Conservation (phyloP, 1,140 invertebrate species). For the Hyphantria cunea region DNA sequence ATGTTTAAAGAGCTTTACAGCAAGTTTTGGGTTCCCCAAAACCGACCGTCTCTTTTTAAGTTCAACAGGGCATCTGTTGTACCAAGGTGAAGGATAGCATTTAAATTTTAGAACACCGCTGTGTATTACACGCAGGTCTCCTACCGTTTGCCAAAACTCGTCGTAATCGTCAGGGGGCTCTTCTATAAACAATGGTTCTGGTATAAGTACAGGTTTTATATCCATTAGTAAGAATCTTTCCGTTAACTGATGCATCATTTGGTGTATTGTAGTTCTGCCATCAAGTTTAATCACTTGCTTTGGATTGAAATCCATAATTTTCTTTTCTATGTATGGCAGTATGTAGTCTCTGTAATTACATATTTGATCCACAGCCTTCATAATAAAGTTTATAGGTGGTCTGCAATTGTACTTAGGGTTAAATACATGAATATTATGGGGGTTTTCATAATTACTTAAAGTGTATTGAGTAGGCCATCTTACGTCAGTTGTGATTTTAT, state of each 20-base stretch:
- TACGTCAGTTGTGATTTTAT: conserved; percentile 42
- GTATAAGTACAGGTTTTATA: conserved; percentile 70
- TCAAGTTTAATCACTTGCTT: conserved; percentile 82
- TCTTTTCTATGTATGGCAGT: conserved; percentile 71
- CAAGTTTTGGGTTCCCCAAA: conserved; percentile 75
- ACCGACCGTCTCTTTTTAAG: conserved; percentile 73
- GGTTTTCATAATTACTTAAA: conserved; percentile 46
- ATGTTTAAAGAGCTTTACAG: conserved; percentile 83
- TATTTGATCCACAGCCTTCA: conserved; percentile 66
- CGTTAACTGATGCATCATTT: conserved; percentile 76
- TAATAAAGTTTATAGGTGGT: conserved; percentile 72
- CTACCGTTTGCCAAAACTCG: conserved; percentile 65
- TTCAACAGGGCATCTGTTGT: conserved; percentile 83
- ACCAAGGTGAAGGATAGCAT: conserved; percentile 79
- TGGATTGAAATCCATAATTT: conserved; percentile 77
- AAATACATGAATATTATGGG: conserved; percentile 47
- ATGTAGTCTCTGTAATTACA: conserved; percentile 72
- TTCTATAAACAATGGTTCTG: conserved; percentile 63
- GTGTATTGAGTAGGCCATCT: conserved; percentile 63
- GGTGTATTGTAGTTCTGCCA: conserved; percentile 65
- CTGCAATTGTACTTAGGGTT: conserved; percentile 69
- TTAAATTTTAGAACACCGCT: conserved; percentile 55
- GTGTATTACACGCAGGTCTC: conserved; percentile 57
- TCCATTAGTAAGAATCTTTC: conserved; percentile 74
- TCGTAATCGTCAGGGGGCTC: conserved; percentile 60